These are phyloP conservation scores for Acanthurus lineatus DNA, from an alignment of 2,797 vertebrate species.

Conservation along the genomic window DNA sequence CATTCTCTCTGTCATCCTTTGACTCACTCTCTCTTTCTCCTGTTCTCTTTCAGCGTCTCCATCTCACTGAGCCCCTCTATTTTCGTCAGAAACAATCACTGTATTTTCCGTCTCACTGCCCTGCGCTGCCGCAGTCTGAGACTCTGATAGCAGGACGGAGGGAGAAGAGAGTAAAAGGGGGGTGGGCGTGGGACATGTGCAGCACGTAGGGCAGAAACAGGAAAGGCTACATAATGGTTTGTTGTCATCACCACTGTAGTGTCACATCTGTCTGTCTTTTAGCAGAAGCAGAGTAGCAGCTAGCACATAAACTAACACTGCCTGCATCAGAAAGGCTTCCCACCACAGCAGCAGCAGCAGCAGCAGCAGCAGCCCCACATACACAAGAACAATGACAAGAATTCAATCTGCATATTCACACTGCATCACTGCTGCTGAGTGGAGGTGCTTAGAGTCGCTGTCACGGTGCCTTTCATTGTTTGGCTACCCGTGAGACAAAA, in stretches of 20 bases:
- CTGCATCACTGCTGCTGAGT: conserved; percentile 4
- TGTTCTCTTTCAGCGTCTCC: conserved; percentile 50
- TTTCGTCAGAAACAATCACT: conserved; percentile 86
- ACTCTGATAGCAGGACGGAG: conserved; percentile 59
- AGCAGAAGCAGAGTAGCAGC: conserved; percentile 55
- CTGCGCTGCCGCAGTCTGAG: conserved; percentile 82
- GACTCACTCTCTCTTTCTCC: conserved; percentile 36
- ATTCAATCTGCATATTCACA: conserved; percentile 8
- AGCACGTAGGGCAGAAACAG: conserved; percentile 58
- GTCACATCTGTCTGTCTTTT: conserved; percentile 72
- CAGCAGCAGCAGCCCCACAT: background rate
- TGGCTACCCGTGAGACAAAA: background rate
- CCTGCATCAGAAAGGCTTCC: conserved; percentile 43
- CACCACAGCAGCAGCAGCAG: conserved; percentile 2
- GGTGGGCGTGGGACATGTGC: conserved; percentile 44
- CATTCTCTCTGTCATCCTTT: conserved; percentile 34
- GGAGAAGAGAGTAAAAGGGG: conserved; percentile 37
- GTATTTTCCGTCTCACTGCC: conserved; percentile 85
- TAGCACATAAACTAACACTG: conserved; percentile 20
- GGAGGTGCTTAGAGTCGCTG: conserved; percentile 7
- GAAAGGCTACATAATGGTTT: conserved; percentile 69
- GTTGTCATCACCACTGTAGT: conserved; percentile 63
- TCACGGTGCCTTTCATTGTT: conserved; percentile 3
- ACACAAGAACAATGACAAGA: conserved; percentile 13
- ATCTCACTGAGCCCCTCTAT: conserved; percentile 69